Conservation (phyloP, 1,140 invertebrate species). For the Sarcophaga peregrina region DNA sequence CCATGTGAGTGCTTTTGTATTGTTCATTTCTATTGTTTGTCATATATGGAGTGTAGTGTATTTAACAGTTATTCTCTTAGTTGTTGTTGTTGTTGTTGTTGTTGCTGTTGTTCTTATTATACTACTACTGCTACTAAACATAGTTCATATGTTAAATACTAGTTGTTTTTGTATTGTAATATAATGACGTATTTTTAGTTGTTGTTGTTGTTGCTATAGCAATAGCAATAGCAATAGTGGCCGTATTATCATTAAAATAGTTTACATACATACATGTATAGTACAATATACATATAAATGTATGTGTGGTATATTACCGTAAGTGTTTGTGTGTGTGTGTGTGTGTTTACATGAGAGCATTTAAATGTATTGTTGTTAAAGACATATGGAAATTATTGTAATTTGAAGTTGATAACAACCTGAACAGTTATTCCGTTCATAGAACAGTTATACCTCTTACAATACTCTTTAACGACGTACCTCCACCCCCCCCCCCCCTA, state of each 20-base stretch:
- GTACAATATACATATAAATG: too few relatives aligned
- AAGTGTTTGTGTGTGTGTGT: not conserved
- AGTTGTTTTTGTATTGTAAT: not conserved
- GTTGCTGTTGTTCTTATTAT: not conserved
- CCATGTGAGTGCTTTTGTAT: slow-evolving; percentile 39
- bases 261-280: not conserved
- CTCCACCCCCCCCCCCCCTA: not conserved
- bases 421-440: not conserved
- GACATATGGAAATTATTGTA: slow-evolving; percentile 40
- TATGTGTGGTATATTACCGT: not conserved
- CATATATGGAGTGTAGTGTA: slow-evolving; percentile 36
- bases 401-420: slow-evolving; percentile 27
- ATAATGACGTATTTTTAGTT: not conserved
- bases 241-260: slow-evolving; percentile 5
- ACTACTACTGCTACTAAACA: not conserved
- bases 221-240: not conserved
- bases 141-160: slow-evolving; percentile 31
- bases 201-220: not conserved
- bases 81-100: not conserved
- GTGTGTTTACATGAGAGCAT: not conserved
- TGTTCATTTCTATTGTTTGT: slow-evolving; percentile 40
- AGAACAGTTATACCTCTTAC: not conserved
- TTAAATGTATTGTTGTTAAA: slow-evolving; percentile 34
- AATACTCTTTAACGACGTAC: too few relatives aligned
- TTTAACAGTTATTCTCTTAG: slow-evolving; percentile 16